Evolutionary conservation across 2,888 invertebrate species (phyloP), one percentile per base, ranked within the genome.

Genomic region (Strigamia transsilvanica): DNA sequence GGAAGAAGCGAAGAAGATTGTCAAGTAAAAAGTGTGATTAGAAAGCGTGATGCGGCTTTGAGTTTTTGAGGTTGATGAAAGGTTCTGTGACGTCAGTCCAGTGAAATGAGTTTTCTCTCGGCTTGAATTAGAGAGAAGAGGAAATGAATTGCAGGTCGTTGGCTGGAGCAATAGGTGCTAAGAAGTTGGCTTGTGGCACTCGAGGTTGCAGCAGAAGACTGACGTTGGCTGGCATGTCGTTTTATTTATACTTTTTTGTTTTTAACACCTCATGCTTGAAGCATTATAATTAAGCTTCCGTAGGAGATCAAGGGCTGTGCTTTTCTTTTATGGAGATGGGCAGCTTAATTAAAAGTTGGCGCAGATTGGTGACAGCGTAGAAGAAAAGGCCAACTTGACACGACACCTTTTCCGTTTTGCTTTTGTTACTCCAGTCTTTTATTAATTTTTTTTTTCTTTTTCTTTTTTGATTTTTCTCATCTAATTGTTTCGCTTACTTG

Each of bases 71-170:
- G 73, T 73, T 73, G 73, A 73, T 73, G 73, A 73, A 73, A 32
- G 73, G 23, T 23, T 73, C 13, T 12, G 73, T 73, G 73, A 73
- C 73, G 73, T 73, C 73, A 73, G 73, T 27, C 12, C 32, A 32
- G 73, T 73, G 73, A 73, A 73, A 73, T 73, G 73, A 73, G 73
- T 73, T 73, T 73, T 73, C 73, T 73, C 73, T 73, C 73, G 73
- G 73, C 32, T 27, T 73, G 73, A 73, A 73, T 73, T 73, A 73
- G 73, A 73, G 73, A 73, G 73, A 73, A 73, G 73, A 73, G 73
- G 73, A 73, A 73, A 73, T 73, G 73, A 73, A 73, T 73, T 73
- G 73, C 73, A 73, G 73, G 73, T 73, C 73, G 73, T 73, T 73
- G 73, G 73, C 73, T 73, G 27, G 32, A 73, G 73, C 73, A 73